Evolutionary conservation across 2,113 vertebrate species (phyloP), one percentile per base, ranked within the genome.

Genomic region (Brachirus orientalis): DNA sequence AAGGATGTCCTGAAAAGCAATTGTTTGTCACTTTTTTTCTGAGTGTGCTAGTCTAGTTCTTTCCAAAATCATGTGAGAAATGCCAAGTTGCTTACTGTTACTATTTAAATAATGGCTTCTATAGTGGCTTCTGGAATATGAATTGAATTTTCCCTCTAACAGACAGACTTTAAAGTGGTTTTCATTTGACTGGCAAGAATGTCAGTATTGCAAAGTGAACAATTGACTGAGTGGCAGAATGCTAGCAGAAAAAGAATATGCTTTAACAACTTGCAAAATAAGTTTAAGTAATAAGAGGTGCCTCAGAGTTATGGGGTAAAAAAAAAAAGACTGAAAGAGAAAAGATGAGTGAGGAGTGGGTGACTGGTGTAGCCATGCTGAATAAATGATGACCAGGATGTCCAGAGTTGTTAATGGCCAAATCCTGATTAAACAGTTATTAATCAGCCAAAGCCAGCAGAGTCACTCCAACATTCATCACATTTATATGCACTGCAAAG

Each of bases 361-460:
- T 76, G 84, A 77, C 38, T 63, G 79, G 83, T 67, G 18, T 57
- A 46, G 52, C 56, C 57, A 2, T 38, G 58, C 37, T 72, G 33
- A 79, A 80, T 63, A 83, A 82, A 88, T 78, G 80, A 85, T 71
- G 52, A 71, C 53, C 63, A 69, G 54, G 72, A 69, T 65, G 72
- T 75, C 78, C 79, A 73, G 77, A 88, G 78, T 79, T 84, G 88
- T 79, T 80, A 72, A 48, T 17, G 10, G 63, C 79, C 79, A 80
- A 84, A 80, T 56, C 66, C 80, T 84, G 80, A 88, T 89, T 85
- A 84, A 86, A 88, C 80, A 60, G 70, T 72, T 86, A 87, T 90
- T 87, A 85, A 84, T 90, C 86, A 80, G 70, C 64, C 2, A 67
- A 70, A 75, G 66, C 74, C 16, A 8, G 63, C 53, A 48, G 66